Evolutionary conservation across 1,140 invertebrate species (phyloP).

Genomic region (Ruditapes philippinarum): DNA sequence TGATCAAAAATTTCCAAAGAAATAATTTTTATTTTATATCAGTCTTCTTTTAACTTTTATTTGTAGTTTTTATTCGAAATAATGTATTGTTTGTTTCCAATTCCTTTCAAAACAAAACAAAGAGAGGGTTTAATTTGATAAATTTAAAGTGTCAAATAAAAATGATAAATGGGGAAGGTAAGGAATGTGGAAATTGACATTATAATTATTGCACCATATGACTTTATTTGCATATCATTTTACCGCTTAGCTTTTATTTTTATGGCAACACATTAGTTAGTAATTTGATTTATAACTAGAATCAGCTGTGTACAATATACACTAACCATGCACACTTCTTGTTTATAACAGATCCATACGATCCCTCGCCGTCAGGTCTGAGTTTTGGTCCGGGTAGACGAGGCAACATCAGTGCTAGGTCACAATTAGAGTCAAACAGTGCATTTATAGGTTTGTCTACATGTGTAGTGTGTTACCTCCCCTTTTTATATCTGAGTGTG

Average conservation of each 20-base stretch:
- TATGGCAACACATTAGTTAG: background rate
- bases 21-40: background rate
- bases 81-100: too few species aligned
- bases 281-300: background rate
- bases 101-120: too few species aligned
- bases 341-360: conserved; percentile 64
- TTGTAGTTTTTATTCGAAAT: background rate
- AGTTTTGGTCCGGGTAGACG: conserved; percentile 40
- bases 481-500: background rate
- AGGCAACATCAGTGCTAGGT: conserved; percentile 73
- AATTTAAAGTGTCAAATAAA: too few species aligned
- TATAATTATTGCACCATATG: too few species aligned
- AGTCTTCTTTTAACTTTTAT: background rate
- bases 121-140: too few species aligned
- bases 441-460: conserved; percentile 85
- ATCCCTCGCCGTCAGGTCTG: conserved; percentile 40
- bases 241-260: background rate
- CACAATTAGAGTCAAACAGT: conserved; percentile 84
- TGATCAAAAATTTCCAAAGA: background rate
- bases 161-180: too few species aligned
- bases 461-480: conserved; percentile 40
- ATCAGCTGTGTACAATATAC: conserved; percentile 55
- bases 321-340: conserved; percentile 61
- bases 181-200: too few species aligned
- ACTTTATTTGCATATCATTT: too few species aligned